A percentile compares a stretch with the other conserved stretches of the same genome.
These are phyloP conservation scores for Talpa occidentalis DNA, from an alignment of 2,113 vertebrate genomes.

Conservation along the genomic window DNA sequence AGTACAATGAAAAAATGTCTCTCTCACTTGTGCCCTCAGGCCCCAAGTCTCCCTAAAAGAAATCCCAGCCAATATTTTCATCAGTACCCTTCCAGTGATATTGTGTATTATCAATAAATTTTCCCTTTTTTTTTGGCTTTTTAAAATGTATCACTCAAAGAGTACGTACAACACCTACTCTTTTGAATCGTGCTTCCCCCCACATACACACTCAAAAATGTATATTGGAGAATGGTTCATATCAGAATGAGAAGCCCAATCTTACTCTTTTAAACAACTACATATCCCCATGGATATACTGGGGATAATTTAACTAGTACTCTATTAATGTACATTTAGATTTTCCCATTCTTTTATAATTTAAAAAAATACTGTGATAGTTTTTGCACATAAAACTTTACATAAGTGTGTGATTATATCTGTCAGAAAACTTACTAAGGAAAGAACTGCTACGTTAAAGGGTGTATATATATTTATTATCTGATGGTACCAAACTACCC, in stretches of 20 bases:
- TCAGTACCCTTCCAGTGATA: not conserved
- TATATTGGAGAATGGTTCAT: not conserved
- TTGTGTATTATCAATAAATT: not conserved
- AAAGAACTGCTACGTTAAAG: not conserved
- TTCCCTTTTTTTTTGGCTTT: not conserved
- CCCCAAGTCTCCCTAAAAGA: not conserved
- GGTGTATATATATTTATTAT: not conserved
- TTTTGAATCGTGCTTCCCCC: not conserved
- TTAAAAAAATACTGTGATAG: not conserved
- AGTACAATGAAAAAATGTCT: not conserved
- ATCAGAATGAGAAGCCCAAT: conserved; percentile 12
- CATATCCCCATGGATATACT: not conserved
- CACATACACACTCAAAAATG: not conserved
- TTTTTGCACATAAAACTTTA: not conserved
- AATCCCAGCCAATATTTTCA: not conserved
- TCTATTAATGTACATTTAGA: not conserved
- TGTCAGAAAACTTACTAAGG: not conserved
- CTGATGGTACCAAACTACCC: not conserved
- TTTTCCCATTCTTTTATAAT: conserved; percentile 12
- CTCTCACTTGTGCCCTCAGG: not conserved
- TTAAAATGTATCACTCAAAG: not conserved
- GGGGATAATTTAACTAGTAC: conserved; percentile 8
- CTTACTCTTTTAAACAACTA: not conserved
- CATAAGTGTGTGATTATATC: not conserved
- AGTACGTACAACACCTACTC: not conserved